These are phyloP conservation scores for Nyctibius grandis DNA, from an alignment of 2,797 vertebrate genomes.

Conservation along the genomic window DNA sequence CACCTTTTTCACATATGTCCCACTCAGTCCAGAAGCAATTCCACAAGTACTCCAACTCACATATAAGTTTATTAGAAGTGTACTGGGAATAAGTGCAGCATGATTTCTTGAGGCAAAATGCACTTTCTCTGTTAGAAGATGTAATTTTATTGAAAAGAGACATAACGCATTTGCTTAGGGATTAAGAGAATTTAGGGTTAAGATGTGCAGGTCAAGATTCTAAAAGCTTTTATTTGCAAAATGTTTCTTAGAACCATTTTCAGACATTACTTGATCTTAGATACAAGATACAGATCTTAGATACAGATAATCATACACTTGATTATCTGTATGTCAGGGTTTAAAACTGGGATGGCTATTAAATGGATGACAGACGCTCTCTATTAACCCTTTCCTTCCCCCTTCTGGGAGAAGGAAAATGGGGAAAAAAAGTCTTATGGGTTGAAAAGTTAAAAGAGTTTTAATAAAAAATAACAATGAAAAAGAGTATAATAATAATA, in stretches of 20 bases:
- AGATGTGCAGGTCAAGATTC: not conserved
- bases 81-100: not conserved
- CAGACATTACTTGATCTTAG: too few relatives aligned
- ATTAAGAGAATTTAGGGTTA: not conserved
- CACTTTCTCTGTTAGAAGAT: not conserved
- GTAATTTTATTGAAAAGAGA: not conserved
- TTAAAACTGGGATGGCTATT: too few relatives aligned
- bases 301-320: too few relatives aligned
- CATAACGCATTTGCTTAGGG: not conserved
- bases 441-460: too few relatives aligned
- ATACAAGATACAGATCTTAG: too few relatives aligned
- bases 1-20: not conserved
- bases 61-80: not conserved
- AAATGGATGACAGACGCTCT: too few relatives aligned
- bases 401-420: too few relatives aligned
- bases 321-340: too few relatives aligned
- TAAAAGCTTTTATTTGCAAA: not conserved
- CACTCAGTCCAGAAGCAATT: not conserved
- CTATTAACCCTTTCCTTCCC: too few relatives aligned
- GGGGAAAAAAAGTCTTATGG: too few relatives aligned
- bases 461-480: too few relatives aligned
- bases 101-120: not conserved
- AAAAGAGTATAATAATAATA: too few relatives aligned
- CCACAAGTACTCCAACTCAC: not conserved
- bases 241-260: not conserved